phyloP scores from a whole-genome alignment of 2,888 invertebrate species.

The Trichacis sp. region DNA sequence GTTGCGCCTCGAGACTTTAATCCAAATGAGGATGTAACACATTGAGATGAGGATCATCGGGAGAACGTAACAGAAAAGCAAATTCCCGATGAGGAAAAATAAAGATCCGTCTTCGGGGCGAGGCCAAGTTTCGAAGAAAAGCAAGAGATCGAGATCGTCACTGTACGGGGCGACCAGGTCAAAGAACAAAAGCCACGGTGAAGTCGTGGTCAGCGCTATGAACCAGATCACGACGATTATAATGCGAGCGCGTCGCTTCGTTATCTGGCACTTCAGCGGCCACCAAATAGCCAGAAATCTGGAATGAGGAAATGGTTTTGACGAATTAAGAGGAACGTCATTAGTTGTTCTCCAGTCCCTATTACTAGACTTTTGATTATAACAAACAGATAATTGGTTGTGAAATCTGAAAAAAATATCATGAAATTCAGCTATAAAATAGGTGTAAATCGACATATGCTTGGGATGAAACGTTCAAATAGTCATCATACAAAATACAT shows the following conservation, averaged over 20 bases:
- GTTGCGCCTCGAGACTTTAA: slow-evolving; percentile 81
- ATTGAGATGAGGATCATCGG: slow-evolving; percentile 91
- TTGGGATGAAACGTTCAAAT: no score
- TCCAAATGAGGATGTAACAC: slow-evolving; percentile 92
- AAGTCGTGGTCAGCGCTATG: slow-evolving; percentile 84
- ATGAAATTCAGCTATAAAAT: no score
- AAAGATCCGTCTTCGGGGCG: slow-evolving; percentile 83
- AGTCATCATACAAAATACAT: no score
- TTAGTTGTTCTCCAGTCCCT: no score
- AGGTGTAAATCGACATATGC: no score
- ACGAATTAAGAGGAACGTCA: no score
- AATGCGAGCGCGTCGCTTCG: slow-evolving; percentile 86
- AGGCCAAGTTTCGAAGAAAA: slow-evolving; percentile 90
- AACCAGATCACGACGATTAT: slow-evolving; percentile 93
- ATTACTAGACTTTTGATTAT: no score
- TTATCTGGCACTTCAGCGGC: slow-evolving; percentile 91
- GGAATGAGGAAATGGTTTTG: no score
- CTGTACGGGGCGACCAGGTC: slow-evolving; percentile 81
- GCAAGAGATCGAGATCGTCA: slow-evolving; percentile 80
- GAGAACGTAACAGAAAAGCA: slow-evolving; percentile 89
- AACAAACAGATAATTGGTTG: no score
- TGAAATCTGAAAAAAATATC: no score
- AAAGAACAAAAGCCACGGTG: slow-evolving; percentile 93
- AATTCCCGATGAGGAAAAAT: slow-evolving; percentile 90
- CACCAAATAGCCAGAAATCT: slow-evolving; percentile 97